Evolutionary conservation across 2,888 invertebrate genomes (phyloP), one percentile per base, ranked within the genome.

Genomic region (Protodeltote pygarga): DNA sequence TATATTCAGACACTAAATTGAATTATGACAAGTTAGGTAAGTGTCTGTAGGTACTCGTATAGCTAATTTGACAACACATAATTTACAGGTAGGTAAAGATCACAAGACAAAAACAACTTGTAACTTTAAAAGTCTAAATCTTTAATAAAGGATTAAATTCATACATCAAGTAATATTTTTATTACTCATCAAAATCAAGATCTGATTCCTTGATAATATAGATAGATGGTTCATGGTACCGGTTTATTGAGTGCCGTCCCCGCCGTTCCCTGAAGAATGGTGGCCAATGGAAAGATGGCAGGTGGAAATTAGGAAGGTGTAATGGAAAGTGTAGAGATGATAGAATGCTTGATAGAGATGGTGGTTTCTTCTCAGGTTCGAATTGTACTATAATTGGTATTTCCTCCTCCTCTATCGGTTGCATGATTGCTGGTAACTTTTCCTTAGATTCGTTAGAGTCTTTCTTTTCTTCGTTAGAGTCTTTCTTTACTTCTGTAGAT

Each of bases 121-220:
- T n/a, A n/a, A n/a, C n/a, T n/a, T n/a, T 3, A 20, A 20, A 10
- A 11, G 1, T 9, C 3, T 3, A 8, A 14, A 2, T 3, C 6
- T 14, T 14, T 8, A 17, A 0, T 10, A 10, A 28, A 46, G 27
- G 16, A 33, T 8, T 11, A 5, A n/a, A 5, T 10, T 27, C 2
- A 21, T n/a, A n/a, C 16, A 19, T 8, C 8, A 1, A 19, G 13
- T 46, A 24, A 46, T 33, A 10, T 42, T 5, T 8, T 6, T 5
- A 9, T 13, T 5, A 21, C 37, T 11, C 34, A 6, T 20, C 5
- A 8, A 13, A 35, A 14, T 27, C 25, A 0, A 27, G 21, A 2
- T 46, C 59, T 9, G 24, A n/a, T 38, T 57, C 29, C 5, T 9
- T 37, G 23, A 33, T n/a, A n/a, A 57, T 16, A n/a, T 23, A 57